Evolutionary conservation across 2,113 vertebrate genomes (phyloP).

Genomic region (Columba janthina): DNA sequence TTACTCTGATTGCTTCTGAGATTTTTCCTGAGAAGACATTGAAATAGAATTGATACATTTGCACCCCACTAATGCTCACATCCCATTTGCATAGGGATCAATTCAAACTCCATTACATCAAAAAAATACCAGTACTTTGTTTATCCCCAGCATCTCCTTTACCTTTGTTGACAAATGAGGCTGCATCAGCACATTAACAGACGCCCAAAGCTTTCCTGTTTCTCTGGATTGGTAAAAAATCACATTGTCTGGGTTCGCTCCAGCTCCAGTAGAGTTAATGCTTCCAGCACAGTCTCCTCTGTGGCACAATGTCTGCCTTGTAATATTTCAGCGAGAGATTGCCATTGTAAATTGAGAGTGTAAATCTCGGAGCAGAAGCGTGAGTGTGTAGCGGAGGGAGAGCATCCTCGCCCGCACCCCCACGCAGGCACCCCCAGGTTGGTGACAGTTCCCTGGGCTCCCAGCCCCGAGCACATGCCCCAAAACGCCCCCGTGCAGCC

Average conservation of each 20-base stretch:
- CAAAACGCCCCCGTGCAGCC: background rate
- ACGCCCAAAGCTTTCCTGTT: background rate
- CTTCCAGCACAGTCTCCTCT: background rate
- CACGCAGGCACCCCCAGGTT: background rate
- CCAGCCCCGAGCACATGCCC: accelerated
- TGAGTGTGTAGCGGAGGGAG: background rate
- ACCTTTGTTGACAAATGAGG: background rate
- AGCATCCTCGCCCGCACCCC: background rate
- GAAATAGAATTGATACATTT: background rate
- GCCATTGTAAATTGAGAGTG: background rate
- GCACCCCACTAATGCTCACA: background rate
- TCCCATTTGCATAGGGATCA: background rate
- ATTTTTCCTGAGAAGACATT: background rate
- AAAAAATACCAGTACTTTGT: background rate
- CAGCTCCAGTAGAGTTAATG: background rate
- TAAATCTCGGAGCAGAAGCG: background rate
- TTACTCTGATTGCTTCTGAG: background rate
- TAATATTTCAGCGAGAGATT: background rate
- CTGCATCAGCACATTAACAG: background rate
- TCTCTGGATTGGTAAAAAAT: background rate
- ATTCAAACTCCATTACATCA: background rate
- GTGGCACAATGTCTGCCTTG: background rate
- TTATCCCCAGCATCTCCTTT: background rate
- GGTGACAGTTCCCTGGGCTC: background rate
- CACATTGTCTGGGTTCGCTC: background rate